These are phyloP conservation scores for Poecilus cupreus DNA, from an alignment of 2,888 invertebrate species.

Conservation along the genomic window DNA sequence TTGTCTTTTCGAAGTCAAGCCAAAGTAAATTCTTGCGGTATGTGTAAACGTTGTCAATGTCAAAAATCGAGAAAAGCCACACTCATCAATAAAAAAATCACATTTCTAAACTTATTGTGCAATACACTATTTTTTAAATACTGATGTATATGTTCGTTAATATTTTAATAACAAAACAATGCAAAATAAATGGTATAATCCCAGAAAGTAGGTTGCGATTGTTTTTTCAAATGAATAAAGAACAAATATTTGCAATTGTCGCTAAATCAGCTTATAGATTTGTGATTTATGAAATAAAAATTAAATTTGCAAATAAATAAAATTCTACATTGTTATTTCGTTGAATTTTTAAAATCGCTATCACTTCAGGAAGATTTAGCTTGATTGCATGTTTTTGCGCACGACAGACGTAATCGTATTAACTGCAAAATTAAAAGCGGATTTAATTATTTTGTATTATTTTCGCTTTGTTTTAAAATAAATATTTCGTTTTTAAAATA, in stretches of 20 bases:
- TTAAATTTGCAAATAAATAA: constrained; percentile 34
- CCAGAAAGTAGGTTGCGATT: too few relatives aligned
- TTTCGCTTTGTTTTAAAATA: constrained; percentile 31
- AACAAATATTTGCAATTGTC: neutral
- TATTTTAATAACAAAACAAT: too few relatives aligned
- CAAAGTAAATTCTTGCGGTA: too few relatives aligned
- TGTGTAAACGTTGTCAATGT: too few relatives aligned
- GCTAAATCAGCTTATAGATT: constrained; percentile 35
- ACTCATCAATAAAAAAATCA: too few relatives aligned
- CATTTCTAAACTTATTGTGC: too few relatives aligned
- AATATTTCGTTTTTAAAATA: constrained; percentile 12
- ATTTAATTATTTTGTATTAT: constrained; percentile 50
- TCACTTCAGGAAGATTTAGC: constrained; percentile 33
- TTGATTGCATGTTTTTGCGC: neutral
- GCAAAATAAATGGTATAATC: too few relatives aligned
- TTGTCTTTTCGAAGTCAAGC: too few relatives aligned
- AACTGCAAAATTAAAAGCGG: constrained; percentile 45
- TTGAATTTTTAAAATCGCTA: constrained; percentile 13
- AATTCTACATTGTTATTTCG: constrained; percentile 39
- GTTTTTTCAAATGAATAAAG: too few relatives aligned
- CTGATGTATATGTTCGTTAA: too few relatives aligned
- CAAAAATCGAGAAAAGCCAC: too few relatives aligned
- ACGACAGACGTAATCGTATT: constrained; percentile 43
- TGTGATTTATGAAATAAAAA: constrained; percentile 27
- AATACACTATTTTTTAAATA: too few relatives aligned